These are phyloP conservation scores for Pardosa pseudoannulata DNA, from an alignment of 2,888 invertebrate genomes.

Conservation along the genomic window DNA sequence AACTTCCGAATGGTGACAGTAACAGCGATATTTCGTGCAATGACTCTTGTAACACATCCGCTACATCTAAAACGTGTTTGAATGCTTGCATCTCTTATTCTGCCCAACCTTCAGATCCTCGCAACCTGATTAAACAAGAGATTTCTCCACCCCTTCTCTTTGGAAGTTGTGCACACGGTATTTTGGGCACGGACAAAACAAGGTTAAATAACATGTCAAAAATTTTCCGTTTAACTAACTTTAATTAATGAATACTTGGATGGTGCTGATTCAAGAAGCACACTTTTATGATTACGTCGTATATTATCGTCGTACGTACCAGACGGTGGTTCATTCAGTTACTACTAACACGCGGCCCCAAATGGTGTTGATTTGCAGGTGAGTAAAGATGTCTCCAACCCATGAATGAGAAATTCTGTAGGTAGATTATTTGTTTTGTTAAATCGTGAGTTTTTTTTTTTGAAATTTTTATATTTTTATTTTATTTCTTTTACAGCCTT, in stretches of 20 bases:
- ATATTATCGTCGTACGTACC: too few species aligned
- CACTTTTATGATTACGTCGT: too few species aligned
- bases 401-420: not conserved
- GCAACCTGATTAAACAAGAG: conserved; percentile 37
- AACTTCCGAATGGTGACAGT: not conserved
- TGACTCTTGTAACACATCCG: not conserved
- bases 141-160: not conserved
- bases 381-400: not conserved
- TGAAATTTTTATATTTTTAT: too few species aligned
- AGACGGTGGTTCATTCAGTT: not conserved
- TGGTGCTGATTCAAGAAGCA: conserved; percentile 13
- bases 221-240: not conserved
- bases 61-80: not conserved
- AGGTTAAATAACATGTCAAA: not conserved
- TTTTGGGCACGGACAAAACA: not conserved
- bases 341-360: too few species aligned
- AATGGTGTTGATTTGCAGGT: not conserved
- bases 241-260: conserved; percentile 54
- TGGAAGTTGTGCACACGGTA: not conserved
- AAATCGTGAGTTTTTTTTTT: too few species aligned
- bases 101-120: conserved; percentile 32
- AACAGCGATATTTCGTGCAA: not conserved
- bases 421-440: too few species aligned
- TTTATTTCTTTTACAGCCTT: too few species aligned
- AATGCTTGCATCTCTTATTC: not conserved